Percentiles rank a stretch among this genome's conserved stretches.
phyloP scores from a whole-genome alignment of 1,140 invertebrate species.

The Drosophila subobscura region DNA sequence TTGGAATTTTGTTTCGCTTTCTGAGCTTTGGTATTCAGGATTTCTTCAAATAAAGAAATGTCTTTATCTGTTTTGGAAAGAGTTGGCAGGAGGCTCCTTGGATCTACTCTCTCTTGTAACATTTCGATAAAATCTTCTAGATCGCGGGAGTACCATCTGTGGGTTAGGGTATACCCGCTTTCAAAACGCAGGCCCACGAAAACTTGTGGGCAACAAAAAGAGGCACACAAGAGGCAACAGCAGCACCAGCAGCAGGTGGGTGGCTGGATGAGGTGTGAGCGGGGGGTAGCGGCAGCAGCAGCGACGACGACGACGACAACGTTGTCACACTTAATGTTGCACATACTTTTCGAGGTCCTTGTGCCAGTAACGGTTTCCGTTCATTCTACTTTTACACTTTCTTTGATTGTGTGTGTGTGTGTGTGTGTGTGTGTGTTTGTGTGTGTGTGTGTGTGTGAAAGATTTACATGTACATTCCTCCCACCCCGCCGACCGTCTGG shows the following conservation, averaged over 20 bases:
- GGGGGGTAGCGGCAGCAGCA: too few relatives aligned
- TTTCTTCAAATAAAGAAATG: background rate
- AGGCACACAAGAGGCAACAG: constrained; percentile 60
- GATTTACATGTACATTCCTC: constrained; percentile 2
- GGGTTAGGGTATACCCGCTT: too few relatives aligned
- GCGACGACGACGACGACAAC: constrained; percentile 17
- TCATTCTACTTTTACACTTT: constrained; percentile 68
- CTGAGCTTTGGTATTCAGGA: too few relatives aligned
- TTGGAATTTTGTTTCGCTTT: too few relatives aligned
- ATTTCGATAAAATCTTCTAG: too few relatives aligned
- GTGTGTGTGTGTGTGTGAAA: constrained; percentile 10
- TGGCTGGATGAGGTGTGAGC: background rate
- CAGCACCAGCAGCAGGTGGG: background rate
- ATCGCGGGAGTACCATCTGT: too few relatives aligned
- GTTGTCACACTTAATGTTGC: constrained; percentile 75
- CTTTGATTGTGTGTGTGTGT: constrained; percentile 34
- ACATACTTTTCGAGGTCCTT: constrained; percentile 76
- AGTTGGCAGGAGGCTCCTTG: too few relatives aligned
- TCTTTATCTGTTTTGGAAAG: too few relatives aligned
- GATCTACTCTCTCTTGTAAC: too few relatives aligned
- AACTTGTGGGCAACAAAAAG: constrained; percentile 60
- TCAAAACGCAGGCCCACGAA: constrained; percentile 39
- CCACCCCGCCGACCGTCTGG: background rate
- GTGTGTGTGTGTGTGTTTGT: constrained; percentile 21
- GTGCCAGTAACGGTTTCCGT: constrained; percentile 78